Percentiles rank a stretch among this genome's conserved stretches.
These are phyloP conservation scores for Mus spretus DNA, from an alignment of 2,797 vertebrate genomes.

Conservation along the genomic window DNA sequence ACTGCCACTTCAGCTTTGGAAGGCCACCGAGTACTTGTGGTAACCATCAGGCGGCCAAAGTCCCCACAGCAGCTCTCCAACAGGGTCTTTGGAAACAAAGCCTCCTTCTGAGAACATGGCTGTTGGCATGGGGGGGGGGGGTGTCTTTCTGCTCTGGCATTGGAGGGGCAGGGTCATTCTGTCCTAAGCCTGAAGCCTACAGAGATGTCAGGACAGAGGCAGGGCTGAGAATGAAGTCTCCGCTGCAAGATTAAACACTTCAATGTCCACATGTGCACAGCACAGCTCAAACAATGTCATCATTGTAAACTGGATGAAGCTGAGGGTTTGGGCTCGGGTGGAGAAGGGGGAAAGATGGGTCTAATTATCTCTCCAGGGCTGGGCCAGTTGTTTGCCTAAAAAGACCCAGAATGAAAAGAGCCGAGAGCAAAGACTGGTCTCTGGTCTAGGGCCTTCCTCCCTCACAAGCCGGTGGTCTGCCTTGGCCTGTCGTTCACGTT, in stretches of 20 bases:
- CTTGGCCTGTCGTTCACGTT: not conserved
- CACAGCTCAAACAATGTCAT: constrained; percentile 87
- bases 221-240: constrained; percentile 80
- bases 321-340: constrained; percentile 71
- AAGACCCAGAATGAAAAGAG: constrained; percentile 71
- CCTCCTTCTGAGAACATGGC: not conserved
- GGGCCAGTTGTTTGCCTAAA: constrained; percentile 84
- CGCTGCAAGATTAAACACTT: constrained; percentile 88
- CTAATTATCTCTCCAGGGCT: constrained; percentile 89
- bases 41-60: constrained; percentile 83
- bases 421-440: not conserved
- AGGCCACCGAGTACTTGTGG: constrained; percentile 79
- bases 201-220: constrained; percentile 81
- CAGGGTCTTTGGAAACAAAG: constrained; percentile 77
- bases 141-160: not conserved
- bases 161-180: not conserved
- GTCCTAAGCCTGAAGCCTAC: constrained; percentile 82
- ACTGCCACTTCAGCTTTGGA: constrained; percentile 80
- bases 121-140: not conserved
- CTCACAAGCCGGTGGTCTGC: not conserved
- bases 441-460: rapidly evolving
- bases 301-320: constrained; percentile 86
- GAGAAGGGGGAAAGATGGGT: constrained; percentile 85
- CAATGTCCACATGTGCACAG: constrained; percentile 87
- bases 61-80: constrained; percentile 74